Base-by-base conservation (phyloP, 2,113 vertebrate species). In the Dicaeum eximium region DNA sequence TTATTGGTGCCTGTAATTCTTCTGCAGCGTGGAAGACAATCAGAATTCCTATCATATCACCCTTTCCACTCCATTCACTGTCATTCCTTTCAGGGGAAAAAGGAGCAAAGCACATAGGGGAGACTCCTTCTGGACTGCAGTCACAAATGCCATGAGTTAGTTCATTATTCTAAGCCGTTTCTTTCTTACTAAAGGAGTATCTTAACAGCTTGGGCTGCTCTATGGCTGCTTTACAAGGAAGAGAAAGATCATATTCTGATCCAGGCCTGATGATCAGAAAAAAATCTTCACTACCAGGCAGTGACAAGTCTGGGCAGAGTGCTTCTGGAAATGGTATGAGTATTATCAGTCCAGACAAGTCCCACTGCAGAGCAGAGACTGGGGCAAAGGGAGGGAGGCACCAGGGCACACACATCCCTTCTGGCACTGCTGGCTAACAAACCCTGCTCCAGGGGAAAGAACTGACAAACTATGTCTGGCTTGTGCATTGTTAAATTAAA, bases 401-500 rank as follows among this genome's bases (percentile, higher is more conserved):
- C 44, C 67, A 65, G 62, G 51, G 56, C 44, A 33, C 66, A 70
- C 6, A 1, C n/a, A n/a, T 53, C 60, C 73, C 67, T 87, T 42
- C 45, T 35, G 61, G 89, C 54, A 22, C 58, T 53, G 62, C 74
- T 80, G 66, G 38, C 54, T 80, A 50, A 77, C 82, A 80, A 65
- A 73, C 35, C 54, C 70, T 30, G 60, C 95, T 92, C 30, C 35
- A 38, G 48, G 80, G 38, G 42, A 88, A 86, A 62, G 70, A 87
- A 70, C 73, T 89, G 88, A 86, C 91, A 92, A 88, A 89, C 73
- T 80, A 3, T 60, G 58, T 65, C 62, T 54, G 67, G 19, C 54
- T 65, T 77, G 62, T 62, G 58, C 66, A 65, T 42, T 77, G 67
- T 70, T 92, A 82, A 93, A 96, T 87, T 91, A 25, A 87, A 92